These are phyloP conservation scores for Caenorhabditis elegans DNA, from an alignment of 1,140 invertebrate genomes.

Conservation along the genomic window WBcel235 BX284605.5:10614501-10615000, in stretches of 20 bases:
- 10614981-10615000: too few relatives aligned
- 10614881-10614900: conserved; percentile 50
- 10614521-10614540: conserved; percentile 65
- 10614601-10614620: conserved; percentile 36
- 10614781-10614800: conserved; percentile 49
- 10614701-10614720: conserved; percentile 60
- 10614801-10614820: conserved; percentile 58
- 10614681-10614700: conserved; percentile 61
- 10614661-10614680: conserved; percentile 53
- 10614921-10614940: too few relatives aligned
- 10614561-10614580: conserved; percentile 54
- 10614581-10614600: conserved; percentile 9
- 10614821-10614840: conserved; percentile 62
- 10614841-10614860: conserved; percentile 63
- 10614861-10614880: conserved; percentile 49
- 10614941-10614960: too few relatives aligned
- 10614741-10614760: conserved; percentile 57
- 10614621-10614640: conserved; percentile 24
- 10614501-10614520: conserved; percentile 60
- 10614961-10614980: too few relatives aligned
- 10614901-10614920: background rate
- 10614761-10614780: conserved; percentile 53
- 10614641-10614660: conserved; percentile 10
- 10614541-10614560: conserved; percentile 66
- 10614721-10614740: conserved; percentile 60